Percentiles rank a stretch among this genome's conserved stretches.
phyloP scores from a whole-genome alignment of 2,797 vertebrate genomes.

The Okamejei kenojei region DNA sequence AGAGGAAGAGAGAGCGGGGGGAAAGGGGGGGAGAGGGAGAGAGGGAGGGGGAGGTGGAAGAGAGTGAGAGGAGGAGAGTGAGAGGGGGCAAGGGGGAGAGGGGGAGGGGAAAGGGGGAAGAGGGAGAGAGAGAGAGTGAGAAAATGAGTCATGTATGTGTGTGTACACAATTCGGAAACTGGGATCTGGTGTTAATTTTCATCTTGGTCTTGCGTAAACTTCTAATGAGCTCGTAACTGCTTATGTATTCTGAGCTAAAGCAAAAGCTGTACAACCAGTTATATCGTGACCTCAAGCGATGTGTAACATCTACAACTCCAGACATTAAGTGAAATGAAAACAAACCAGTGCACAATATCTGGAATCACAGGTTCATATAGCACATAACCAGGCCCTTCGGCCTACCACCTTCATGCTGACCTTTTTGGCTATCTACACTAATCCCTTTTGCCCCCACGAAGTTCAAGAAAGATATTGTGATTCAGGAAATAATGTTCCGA shows the following conservation, averaged over 20 bases:
- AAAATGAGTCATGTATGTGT: too few relatives aligned
- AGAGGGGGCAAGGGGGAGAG: too few relatives aligned
- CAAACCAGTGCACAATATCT: neutral
- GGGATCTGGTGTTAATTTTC: neutral
- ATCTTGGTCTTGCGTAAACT: neutral
- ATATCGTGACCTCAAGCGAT: neutral
- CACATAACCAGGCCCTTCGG: too few relatives aligned
- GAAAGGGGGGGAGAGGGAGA: too few relatives aligned
- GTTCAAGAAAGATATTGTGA: neutral
- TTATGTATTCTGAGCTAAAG: neutral
- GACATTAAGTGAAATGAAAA: neutral
- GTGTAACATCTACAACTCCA: neutral
- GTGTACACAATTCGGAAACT: neutral
- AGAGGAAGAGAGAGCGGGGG: too few relatives aligned
- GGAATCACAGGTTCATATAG: too few relatives aligned
- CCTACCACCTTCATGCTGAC: too few relatives aligned
- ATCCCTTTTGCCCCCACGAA: neutral
- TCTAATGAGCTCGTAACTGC: neutral
- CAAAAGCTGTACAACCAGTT: constrained; percentile 5
- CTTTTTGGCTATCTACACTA: too few relatives aligned
- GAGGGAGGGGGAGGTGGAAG: too few relatives aligned
- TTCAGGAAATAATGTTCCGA: neutral
- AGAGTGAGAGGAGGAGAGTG: too few relatives aligned
- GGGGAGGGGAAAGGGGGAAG: too few relatives aligned
- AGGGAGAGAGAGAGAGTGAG: too few relatives aligned